Evolutionary conservation across 2,888 invertebrate genomes (phyloP).

Genomic region (Idaea dimidiata): DNA sequence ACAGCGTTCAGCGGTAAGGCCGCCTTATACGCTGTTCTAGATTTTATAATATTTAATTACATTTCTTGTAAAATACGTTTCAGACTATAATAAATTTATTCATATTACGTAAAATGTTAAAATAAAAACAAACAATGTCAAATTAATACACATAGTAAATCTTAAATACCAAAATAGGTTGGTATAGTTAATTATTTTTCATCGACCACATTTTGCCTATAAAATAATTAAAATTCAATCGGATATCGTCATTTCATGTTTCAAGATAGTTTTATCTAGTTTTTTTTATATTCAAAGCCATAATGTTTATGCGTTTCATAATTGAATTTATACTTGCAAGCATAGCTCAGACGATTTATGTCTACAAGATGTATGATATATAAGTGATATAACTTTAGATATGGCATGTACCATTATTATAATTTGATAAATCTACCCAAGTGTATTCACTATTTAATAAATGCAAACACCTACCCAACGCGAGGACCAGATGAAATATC

Average conservation of each 20-base stretch:
- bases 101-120: too few relatives aligned
- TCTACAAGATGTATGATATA: neutral
- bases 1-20: too few relatives aligned
- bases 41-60: too few relatives aligned
- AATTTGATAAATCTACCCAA: neutral
- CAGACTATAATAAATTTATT: too few relatives aligned
- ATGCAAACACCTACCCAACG: slow-evolving; percentile 8
- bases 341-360: neutral
- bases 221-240: neutral
- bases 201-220: neutral
- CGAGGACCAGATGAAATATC: slow-evolving; percentile 9
- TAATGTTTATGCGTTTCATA: neutral
- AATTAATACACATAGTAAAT: neutral
- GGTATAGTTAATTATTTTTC: neutral
- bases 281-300: neutral
- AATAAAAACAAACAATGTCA: too few relatives aligned
- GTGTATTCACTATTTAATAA: slow-evolving; percentile 8
- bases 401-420: neutral
- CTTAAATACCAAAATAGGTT: neutral
- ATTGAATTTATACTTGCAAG: neutral
- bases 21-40: too few relatives aligned
- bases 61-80: too few relatives aligned
- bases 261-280: neutral
- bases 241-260: neutral
- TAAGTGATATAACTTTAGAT: neutral